Evolutionary conservation across 2,888 invertebrate genomes (phyloP), one percentile per base, ranked within the genome.

Genomic region (Zygothrica quintamaculata): DNA sequence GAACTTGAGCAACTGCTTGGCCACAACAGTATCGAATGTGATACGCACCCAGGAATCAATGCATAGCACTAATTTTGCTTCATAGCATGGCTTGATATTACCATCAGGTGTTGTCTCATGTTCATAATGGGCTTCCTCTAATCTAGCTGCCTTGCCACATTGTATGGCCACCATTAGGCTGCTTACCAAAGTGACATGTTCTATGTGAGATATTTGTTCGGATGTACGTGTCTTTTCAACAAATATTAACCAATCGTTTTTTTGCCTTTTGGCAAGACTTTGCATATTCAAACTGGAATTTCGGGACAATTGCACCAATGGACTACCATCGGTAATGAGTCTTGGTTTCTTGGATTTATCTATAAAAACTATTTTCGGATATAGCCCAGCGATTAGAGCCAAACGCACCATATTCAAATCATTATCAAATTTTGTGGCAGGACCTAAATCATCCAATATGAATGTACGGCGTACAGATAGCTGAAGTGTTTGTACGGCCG

Each of bases 401-500:
- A 96, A 96, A 88, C 98, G 98, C 0, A 99, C 95, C 52, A 98
- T 94, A 8, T 97, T 95, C 97, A 97, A 97, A 22, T 90, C 78
- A 1, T 60, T 36, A 22, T 87, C 84, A 29, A 77, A 44, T 67
- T 61, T 31, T 43, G n/a, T 16, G 12, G 42, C 9, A 2, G n/a
- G 1, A 1, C 1, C 7, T 1, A 31, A 0, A 9, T 73, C 26
- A 88, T 95, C 95, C 0, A 95, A 92, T 0, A 94, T 60, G 18
- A 89, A 81, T 7, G 86, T 87, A 11, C 75, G 94, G 44, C 95
- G 92, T 3, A 98, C 91, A 85, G 98, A 96, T 0, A 96, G 96
- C 25, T 97, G 91, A 22, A 99, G 92, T 85, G 97, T 97, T 0
- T 95, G 93, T 16, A 98, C 93, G 86, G 97, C 96, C 0, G 96